Conservation (phyloP, 1,140 invertebrate genomes). For the Ridgeia piscesae region DNA sequence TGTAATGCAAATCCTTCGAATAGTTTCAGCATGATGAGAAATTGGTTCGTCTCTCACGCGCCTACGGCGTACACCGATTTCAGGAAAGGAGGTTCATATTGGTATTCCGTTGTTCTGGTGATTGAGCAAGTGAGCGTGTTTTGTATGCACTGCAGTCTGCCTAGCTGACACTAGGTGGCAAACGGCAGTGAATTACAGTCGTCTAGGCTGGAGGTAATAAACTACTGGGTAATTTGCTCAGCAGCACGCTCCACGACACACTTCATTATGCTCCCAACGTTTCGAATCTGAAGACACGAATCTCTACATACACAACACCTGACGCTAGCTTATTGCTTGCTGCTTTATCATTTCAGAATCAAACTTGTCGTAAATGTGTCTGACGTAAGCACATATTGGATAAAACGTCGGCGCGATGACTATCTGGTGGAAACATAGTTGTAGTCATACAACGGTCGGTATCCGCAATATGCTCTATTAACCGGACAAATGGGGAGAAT, state of each 20-base stretch:
- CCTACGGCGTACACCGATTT: not conserved
- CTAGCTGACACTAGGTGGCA: not conserved
- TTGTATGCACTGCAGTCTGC: not conserved
- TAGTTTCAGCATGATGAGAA: too few relatives aligned
- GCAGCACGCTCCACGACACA: not conserved
- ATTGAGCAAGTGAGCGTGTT: not conserved
- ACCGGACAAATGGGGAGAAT: too few relatives aligned
- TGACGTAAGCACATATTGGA: not conserved
- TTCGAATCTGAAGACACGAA: not conserved
- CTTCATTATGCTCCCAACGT: not conserved
- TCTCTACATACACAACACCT: not conserved
- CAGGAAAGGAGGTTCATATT: not conserved
- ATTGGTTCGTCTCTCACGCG: too few relatives aligned
- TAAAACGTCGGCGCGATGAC: too few relatives aligned
- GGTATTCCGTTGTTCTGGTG: not conserved
- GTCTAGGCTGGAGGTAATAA: not conserved
- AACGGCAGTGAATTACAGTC: too few relatives aligned
- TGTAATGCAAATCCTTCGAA: too few relatives aligned
- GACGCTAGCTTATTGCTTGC: not conserved
- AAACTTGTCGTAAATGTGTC: not conserved
- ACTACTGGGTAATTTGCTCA: not conserved
- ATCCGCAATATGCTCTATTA: too few relatives aligned
- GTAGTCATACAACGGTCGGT: too few relatives aligned
- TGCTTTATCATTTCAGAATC: not conserved
- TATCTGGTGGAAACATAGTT: too few relatives aligned